Conservation (phyloP, 2,888 invertebrate species). For the Copidosoma aretas region DNA sequence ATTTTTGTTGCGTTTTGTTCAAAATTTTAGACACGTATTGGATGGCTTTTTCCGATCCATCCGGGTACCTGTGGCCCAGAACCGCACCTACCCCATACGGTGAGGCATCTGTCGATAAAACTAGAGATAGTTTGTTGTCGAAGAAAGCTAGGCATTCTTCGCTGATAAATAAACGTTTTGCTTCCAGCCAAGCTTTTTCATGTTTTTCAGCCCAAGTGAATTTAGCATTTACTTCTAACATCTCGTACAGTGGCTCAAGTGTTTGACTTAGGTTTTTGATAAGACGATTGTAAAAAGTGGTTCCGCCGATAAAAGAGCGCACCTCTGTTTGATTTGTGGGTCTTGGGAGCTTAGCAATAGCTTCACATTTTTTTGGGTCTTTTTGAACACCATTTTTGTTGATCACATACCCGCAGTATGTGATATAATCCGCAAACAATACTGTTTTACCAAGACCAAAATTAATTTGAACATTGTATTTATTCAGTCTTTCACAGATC, state of each 20-base stretch:
- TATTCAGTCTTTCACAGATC: constrained; percentile 6
- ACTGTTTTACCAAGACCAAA: constrained; percentile 9
- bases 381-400: constrained; percentile 34
- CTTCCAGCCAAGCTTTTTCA: constrained; percentile 12
- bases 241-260: constrained; percentile 11
- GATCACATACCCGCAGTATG: constrained; percentile 31
- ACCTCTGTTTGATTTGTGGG: constrained; percentile 25
- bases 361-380: constrained; percentile 20
- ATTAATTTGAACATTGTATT: constrained; percentile 24
- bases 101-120: background rate
- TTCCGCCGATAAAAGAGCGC: constrained; percentile 29
- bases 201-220: constrained; percentile 12
- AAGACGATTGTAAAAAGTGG: constrained; percentile 31
- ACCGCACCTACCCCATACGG: constrained; percentile 1
- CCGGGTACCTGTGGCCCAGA: background rate
- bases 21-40: constrained; percentile 4
- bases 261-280: constrained; percentile 24
- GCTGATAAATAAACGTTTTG: constrained; percentile 44
- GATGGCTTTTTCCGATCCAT: constrained; percentile 4
- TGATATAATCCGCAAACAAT: constrained; percentile 24
- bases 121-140: background rate
- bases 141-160: constrained; percentile 39
- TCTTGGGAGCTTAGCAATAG: constrained; percentile 43
- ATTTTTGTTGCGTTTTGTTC: constrained; percentile 1
- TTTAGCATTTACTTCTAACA: background rate